phyloP scores from a whole-genome alignment of 1,140 invertebrate genomes.

The Marisa cornuarietis region DNA sequence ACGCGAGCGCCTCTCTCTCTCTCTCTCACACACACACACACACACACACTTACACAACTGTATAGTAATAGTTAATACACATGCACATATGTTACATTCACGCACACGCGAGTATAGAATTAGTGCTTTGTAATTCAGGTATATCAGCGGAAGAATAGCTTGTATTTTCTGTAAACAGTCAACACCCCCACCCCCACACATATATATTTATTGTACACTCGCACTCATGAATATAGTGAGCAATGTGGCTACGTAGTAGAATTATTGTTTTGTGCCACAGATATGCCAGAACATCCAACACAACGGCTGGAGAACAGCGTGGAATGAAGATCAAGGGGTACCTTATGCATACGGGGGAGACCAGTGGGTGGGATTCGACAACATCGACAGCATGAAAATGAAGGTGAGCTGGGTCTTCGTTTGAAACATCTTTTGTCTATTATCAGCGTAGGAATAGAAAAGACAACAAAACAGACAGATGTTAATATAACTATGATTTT shows the following conservation, averaged over 20 bases:
- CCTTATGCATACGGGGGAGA: constrained; percentile 83
- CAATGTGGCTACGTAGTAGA: background rate
- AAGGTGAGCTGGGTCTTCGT: constrained; percentile 71
- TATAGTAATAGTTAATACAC: too few relatives aligned
- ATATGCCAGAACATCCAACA: constrained; percentile 54
- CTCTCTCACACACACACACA: too few relatives aligned
- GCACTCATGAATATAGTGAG: background rate
- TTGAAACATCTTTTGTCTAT: background rate
- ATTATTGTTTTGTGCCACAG: constrained; percentile 32
- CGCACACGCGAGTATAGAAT: too few relatives aligned
- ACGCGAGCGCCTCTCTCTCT: too few relatives aligned
- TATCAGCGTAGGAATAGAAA: background rate
- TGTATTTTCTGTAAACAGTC: constrained; percentile 1
- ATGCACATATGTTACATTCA: too few relatives aligned
- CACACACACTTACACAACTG: too few relatives aligned
- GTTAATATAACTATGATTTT: background rate
- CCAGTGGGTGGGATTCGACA: constrained; percentile 93
- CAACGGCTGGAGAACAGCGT: constrained; percentile 62
- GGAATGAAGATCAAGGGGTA: constrained; percentile 77
- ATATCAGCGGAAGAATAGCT: background rate
- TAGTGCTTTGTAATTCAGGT: too few relatives aligned
- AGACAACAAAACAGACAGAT: background rate
- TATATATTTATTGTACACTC: too few relatives aligned
- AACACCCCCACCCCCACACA: too few relatives aligned
- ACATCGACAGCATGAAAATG: constrained; percentile 77